Evolutionary conservation across 2,797 vertebrate genomes (phyloP).

Genomic region (Gephyroberyx darwinii): DNA sequence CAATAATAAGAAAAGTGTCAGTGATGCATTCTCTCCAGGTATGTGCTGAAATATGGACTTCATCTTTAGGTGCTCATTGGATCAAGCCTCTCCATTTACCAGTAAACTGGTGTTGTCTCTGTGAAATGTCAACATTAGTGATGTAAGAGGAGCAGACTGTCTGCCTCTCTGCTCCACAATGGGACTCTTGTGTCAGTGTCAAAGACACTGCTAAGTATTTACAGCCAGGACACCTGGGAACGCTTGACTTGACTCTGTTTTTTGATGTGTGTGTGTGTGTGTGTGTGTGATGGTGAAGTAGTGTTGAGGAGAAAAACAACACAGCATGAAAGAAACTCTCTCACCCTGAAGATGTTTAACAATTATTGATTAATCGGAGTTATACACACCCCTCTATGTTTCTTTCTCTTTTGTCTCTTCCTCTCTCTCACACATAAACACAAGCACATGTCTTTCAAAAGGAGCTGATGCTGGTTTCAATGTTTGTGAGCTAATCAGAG

Average conservation of each 20-base stretch:
- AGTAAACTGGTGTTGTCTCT: conserved; percentile 49
- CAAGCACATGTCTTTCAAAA: background rate
- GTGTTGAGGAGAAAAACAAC: background rate
- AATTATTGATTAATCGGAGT: conserved; percentile 23
- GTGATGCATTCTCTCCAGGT: conserved; percentile 36
- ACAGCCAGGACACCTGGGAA: conserved; percentile 39
- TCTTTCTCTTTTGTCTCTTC: background rate
- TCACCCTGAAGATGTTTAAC: conserved; percentile 9
- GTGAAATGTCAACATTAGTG: conserved; percentile 70
- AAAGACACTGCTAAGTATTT: conserved; percentile 53
- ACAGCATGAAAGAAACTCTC: conserved; percentile 12
- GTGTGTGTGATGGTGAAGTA: conserved; percentile 20
- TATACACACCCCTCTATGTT: background rate
- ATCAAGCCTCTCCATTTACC: conserved; percentile 36
- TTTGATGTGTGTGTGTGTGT: conserved; percentile 31
- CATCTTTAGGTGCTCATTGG: conserved; percentile 21
- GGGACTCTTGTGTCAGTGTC: conserved; percentile 55
- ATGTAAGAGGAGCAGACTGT: conserved; percentile 53
- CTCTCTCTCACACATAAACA: background rate
- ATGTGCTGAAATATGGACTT: conserved; percentile 34
- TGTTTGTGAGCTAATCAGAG: background rate
- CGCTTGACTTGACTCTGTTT: conserved; percentile 52
- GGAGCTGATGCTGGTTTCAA: conserved; percentile 13
- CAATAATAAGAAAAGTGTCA: conserved; percentile 22
- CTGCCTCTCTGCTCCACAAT: conserved; percentile 63